phyloP scores from a whole-genome alignment of 2,888 invertebrate species.

The Drosophila demipolita region DNA sequence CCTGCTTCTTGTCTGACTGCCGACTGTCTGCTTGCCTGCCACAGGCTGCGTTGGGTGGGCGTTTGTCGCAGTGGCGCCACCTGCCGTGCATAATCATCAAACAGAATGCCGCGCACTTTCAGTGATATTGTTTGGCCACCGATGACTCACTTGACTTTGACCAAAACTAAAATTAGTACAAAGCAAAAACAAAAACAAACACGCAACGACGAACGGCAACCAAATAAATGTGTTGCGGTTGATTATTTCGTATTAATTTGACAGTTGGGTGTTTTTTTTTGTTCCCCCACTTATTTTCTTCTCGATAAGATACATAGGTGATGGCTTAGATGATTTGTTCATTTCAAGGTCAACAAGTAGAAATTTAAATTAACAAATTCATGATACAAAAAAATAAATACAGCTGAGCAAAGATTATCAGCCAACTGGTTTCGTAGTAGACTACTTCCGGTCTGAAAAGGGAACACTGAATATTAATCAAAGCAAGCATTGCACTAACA shows the following conservation, averaged over 20 bases:
- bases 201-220: slow-evolving; percentile 45
- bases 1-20: slow-evolving; percentile 29
- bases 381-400: slow-evolving; percentile 1
- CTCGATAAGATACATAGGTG: slow-evolving; percentile 14
- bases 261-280: slow-evolving; percentile 27
- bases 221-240: slow-evolving; percentile 60
- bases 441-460: slow-evolving; percentile 44
- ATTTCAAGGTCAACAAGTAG: slow-evolving; percentile 40
- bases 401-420: slow-evolving; percentile 8
- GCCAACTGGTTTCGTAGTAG: slow-evolving; percentile 12
- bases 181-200: slow-evolving; percentile 42
- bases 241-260: slow-evolving; percentile 56
- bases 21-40: slow-evolving; percentile 27
- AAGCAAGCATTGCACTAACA: slow-evolving; percentile 33
- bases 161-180: slow-evolving; percentile 76
- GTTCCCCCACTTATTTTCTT: slow-evolving; percentile 6
- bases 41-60: slow-evolving; percentile 43
- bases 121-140: slow-evolving; percentile 24
- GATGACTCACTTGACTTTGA: slow-evolving; percentile 77
- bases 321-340: slow-evolving; percentile 41
- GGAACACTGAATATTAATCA: slow-evolving; percentile 32
- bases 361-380: slow-evolving; percentile 24
- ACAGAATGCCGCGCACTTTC: slow-evolving; percentile 45
- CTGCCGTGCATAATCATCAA: slow-evolving; percentile 51
- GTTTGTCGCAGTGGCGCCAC: slow-evolving; percentile 64